Conservation (phyloP, 2,113 vertebrate genomes). For the Cyanoliseus patagonus region DNA sequence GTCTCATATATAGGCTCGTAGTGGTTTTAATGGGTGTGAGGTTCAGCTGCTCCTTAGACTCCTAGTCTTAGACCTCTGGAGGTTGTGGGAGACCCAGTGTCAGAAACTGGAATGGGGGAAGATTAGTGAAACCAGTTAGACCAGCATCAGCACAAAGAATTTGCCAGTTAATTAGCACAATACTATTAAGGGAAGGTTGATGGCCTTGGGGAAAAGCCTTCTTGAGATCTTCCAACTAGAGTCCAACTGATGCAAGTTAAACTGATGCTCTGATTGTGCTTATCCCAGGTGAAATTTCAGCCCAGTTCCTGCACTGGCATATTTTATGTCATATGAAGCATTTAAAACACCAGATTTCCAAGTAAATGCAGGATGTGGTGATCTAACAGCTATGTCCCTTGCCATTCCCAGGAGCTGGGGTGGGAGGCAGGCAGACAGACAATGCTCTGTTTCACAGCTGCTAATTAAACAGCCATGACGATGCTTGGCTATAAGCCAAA, state of each 20-base stretch:
- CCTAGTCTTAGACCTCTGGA: neutral
- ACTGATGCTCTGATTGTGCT: neutral
- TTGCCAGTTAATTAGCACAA: neutral
- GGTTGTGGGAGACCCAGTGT: neutral
- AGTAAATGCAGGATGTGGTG: neutral
- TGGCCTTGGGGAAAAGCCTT: neutral
- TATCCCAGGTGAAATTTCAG: neutral
- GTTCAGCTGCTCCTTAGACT: neutral
- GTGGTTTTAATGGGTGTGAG: neutral
- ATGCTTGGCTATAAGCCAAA: neutral
- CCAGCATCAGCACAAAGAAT: neutral
- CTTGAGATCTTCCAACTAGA: neutral
- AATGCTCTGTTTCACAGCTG: neutral
- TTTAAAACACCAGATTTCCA: neutral
- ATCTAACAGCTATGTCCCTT: neutral
- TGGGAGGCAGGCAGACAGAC: neutral
- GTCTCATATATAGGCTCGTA: neutral
- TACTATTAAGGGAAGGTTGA: neutral
- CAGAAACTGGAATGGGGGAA: neutral
- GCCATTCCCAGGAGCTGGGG: neutral
- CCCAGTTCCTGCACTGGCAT: neutral
- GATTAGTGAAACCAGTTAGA: neutral
- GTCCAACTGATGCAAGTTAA: neutral
- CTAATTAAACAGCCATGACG: neutral
- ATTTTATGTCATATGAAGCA: neutral